Evolutionary conservation across 2,797 vertebrate genomes (phyloP).

Genomic region (Botia almorhae): DNA sequence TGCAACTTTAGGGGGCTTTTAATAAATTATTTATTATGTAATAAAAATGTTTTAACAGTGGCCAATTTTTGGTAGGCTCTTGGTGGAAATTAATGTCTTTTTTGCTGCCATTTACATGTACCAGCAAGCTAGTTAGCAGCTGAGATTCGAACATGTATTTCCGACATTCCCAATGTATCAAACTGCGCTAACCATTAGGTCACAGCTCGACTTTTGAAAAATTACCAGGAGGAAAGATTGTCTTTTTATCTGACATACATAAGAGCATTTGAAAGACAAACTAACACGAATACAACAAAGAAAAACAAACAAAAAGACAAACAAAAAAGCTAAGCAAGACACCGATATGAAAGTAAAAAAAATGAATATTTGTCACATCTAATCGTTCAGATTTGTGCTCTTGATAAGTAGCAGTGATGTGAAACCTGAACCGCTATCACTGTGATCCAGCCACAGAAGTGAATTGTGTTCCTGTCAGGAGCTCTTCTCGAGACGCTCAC

Average conservation of each 20-base stretch:
- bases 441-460: slow-evolving; percentile 49
- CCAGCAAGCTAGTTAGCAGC: no score
- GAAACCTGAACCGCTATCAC: slow-evolving; percentile 52
- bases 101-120: no score
- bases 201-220: no score
- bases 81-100: no score
- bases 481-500: slow-evolving; percentile 63
- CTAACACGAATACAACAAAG: background rate
- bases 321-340: slow-evolving; percentile 15
- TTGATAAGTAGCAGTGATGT: slow-evolving; percentile 41
- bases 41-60: no score
- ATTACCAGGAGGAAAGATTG: no score
- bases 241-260: background rate
- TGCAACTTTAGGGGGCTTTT: background rate
- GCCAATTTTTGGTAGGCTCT: no score
- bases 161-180: background rate
- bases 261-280: background rate
- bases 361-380: slow-evolving; percentile 48
- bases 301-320: background rate
- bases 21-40: no score
- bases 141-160: background rate
- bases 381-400: slow-evolving; percentile 54
- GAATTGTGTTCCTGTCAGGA: slow-evolving; percentile 62
- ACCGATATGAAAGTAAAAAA: slow-evolving; percentile 26
- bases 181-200: no score